These are phyloP conservation scores for Pao palembangensis DNA, from an alignment of 2,113 vertebrate genomes.

Conservation along the genomic window DNA sequence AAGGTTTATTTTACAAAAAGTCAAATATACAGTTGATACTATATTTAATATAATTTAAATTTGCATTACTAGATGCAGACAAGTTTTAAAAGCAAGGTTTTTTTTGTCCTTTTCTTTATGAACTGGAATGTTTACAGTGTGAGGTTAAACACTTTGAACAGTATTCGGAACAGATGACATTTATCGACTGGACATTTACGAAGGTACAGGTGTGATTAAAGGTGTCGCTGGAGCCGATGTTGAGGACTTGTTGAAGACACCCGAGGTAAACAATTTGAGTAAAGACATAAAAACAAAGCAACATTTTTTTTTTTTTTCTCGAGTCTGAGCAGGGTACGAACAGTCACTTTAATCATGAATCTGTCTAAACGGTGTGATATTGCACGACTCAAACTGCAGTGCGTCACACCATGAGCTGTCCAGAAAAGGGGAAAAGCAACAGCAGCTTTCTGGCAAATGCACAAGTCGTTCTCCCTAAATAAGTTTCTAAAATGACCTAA, in stretches of 20 bases:
- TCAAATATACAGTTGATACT: constrained; percentile 69
- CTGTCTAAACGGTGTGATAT: constrained; percentile 31
- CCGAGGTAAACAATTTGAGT: constrained; percentile 20
- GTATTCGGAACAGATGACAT: constrained; percentile 66
- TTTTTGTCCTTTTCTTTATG: constrained; percentile 9
- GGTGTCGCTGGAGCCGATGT: constrained; percentile 7
- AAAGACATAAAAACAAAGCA: no score
- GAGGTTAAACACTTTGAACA: constrained; percentile 64
- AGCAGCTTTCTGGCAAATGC: constrained; percentile 67
- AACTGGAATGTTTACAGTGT: constrained; percentile 71
- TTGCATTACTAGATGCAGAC: constrained; percentile 45
- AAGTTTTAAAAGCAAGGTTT: constrained; percentile 33
- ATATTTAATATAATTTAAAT: constrained; percentile 68
- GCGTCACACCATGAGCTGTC: constrained; percentile 51
- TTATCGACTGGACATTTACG: constrained; percentile 48
- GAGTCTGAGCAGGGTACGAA: no score
- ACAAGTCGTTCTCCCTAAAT: constrained; percentile 45
- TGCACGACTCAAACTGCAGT: constrained; percentile 56
- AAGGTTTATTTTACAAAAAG: constrained; percentile 68
- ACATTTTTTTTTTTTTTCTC: no score
- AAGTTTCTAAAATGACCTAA: not conserved
- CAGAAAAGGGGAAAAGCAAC: constrained; percentile 48
- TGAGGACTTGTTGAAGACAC: constrained; percentile 21
- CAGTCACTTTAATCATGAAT: no score
- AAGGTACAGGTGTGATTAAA: constrained; percentile 9